Evolutionary conservation across 2,888 invertebrate species (phyloP).

Genomic region (Netelia melanura): DNA sequence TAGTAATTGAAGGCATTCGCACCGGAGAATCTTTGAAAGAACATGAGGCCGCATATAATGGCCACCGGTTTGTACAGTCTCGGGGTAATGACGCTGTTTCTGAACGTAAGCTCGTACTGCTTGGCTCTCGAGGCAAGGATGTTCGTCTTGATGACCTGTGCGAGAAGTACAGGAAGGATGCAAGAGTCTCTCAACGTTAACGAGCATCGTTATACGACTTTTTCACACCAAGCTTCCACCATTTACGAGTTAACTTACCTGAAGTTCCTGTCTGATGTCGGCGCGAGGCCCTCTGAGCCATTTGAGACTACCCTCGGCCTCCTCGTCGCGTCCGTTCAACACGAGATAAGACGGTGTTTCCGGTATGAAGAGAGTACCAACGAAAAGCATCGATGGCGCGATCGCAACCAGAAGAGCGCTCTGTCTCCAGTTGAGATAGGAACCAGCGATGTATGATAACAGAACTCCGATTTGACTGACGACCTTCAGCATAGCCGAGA

Average conservation of each 20-base stretch:
- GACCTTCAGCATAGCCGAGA: constrained; percentile 94
- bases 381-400: constrained; percentile 91
- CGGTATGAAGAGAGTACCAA: constrained; percentile 92
- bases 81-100: constrained; percentile 82
- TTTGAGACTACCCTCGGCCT: constrained; percentile 89
- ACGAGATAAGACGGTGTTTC: constrained; percentile 95
- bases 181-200: not conserved
- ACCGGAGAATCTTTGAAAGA: constrained; percentile 94
- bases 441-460: constrained; percentile 93
- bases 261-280: constrained; percentile 91
- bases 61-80: constrained; percentile 90
- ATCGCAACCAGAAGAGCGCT: constrained; percentile 93
- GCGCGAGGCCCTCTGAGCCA: constrained; percentile 94
- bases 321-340: constrained; percentile 90
- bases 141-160: constrained; percentile 83
- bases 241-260: constrained; percentile 73
- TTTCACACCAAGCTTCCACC: constrained; percentile 8
- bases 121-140: constrained; percentile 82
- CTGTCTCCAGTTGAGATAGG: constrained; percentile 93
- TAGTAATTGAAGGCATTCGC: constrained; percentile 95
- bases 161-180: not conserved
- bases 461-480: constrained; percentile 94
- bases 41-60: constrained; percentile 94
- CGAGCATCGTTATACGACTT: constrained; percentile 11
- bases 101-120: constrained; percentile 82